phyloP scores from a whole-genome alignment of 2,888 invertebrate species.

The Xestia xanthographa region DNA sequence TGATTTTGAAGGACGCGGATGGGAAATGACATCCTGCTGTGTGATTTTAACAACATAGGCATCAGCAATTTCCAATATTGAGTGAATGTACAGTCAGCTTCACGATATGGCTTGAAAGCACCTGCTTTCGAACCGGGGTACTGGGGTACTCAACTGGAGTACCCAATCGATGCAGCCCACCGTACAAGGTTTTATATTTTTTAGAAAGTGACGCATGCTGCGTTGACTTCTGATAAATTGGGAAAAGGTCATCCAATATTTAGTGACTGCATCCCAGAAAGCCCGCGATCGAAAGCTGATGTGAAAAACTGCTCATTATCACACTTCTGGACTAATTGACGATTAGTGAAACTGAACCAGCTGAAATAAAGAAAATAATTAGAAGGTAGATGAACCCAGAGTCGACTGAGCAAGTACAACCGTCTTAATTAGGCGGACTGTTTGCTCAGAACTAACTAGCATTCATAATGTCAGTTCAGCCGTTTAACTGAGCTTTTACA shows the following conservation, averaged over 20 bases:
- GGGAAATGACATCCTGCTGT: background rate
- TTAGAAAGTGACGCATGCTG: background rate
- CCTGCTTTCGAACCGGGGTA: too few species aligned
- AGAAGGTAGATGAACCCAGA: background rate
- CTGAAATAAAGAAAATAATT: background rate
- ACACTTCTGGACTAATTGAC: background rate
- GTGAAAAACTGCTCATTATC: background rate
- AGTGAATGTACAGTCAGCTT: too few species aligned
- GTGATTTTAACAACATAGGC: background rate
- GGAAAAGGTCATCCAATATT: background rate
- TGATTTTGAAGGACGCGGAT: background rate
- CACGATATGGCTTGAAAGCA: too few species aligned
- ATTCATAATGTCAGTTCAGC: conserved; percentile 38
- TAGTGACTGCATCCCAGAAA: background rate
- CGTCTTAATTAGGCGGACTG: conserved; percentile 32
- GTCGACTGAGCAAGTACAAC: background rate
- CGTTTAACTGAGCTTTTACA: conserved; percentile 31
- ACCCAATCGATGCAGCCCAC: too few species aligned
- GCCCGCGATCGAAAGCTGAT: background rate
- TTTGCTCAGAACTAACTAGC: conserved; percentile 35
- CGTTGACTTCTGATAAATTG: background rate
- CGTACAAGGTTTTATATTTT: background rate
- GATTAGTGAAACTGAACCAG: background rate
- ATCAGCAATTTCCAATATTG: too few species aligned
- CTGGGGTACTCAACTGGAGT: too few species aligned